Conservation (phyloP, 2,113 vertebrate species). For the Lucifuga dentata region DNA sequence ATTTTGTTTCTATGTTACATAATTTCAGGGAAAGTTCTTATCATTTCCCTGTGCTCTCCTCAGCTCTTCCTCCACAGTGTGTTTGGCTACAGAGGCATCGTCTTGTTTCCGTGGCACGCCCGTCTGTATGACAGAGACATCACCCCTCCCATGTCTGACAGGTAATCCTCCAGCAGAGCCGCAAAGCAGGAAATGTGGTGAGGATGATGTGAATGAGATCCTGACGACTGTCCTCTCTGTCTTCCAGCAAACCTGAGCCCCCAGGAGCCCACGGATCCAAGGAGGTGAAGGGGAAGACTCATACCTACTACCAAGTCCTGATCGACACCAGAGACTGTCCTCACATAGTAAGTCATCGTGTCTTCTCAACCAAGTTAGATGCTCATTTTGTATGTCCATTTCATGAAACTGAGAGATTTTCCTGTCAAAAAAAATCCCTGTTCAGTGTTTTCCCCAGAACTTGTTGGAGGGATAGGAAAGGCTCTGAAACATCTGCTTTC, state of each 20-base stretch:
- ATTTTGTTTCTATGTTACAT: no score
- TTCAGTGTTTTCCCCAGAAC: no score
- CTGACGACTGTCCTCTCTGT: background rate
- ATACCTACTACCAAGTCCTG: slow-evolving; percentile 97
- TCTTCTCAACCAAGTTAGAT: no score
- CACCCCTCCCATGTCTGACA: slow-evolving; percentile 89
- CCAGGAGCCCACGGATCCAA: slow-evolving; percentile 90
- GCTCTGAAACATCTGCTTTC: no score
- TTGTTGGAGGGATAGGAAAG: no score
- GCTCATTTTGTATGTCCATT: no score
- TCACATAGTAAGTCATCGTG: slow-evolving; percentile 90
- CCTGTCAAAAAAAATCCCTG: no score
- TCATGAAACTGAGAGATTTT: no score
- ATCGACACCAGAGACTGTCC: slow-evolving; percentile 96
- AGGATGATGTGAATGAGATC: background rate
- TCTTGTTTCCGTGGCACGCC: slow-evolving; percentile 98
- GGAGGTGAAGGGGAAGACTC: slow-evolving; percentile 97
- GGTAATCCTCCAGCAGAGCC: slow-evolving; percentile 74
- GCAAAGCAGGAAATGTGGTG: background rate
- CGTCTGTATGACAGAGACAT: slow-evolving; percentile 95
- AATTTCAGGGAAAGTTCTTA: no score
- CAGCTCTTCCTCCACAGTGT: slow-evolving; percentile 98
- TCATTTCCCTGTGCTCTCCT: slow-evolving; percentile 45
- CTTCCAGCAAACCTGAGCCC: slow-evolving; percentile 83
- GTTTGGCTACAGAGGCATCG: slow-evolving; percentile 97